Conservation (phyloP, 2,113 vertebrate genomes). For the Sphaerodactylus townsendi region DNA sequence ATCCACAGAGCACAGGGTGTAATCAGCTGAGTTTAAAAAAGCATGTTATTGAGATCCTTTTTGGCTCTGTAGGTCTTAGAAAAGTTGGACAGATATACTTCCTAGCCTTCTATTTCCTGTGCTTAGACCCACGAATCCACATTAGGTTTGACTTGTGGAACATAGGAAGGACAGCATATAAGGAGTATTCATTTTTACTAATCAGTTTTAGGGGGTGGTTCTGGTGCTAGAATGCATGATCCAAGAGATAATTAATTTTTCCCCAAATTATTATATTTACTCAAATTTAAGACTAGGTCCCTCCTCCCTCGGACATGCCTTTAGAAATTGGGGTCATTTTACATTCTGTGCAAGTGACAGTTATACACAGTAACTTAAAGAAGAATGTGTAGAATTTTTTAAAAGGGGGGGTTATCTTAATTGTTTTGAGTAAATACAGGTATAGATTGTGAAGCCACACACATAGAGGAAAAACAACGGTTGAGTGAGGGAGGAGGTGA, state of each 20-base stretch:
- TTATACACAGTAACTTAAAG: no score
- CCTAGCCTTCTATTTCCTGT: no score
- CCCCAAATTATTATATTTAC: no score
- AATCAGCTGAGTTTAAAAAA: not conserved
- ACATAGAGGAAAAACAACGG: no score
- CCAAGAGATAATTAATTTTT: accelerated
- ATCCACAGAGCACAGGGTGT: not conserved
- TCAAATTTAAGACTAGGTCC: no score
- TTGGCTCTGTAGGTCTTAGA: not conserved
- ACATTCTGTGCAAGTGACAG: no score
- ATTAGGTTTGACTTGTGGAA: not conserved
- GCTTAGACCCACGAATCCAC: not conserved
- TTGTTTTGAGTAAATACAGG: not conserved
- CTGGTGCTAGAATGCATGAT: accelerated
- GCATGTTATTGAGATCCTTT: not conserved
- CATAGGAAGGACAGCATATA: not conserved
- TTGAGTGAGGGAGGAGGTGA: no score
- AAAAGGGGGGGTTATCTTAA: no score
- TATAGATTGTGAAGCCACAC: not conserved
- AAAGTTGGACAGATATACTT: not conserved
- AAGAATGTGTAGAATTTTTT: no score
- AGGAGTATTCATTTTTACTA: not conserved
- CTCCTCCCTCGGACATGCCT: no score
- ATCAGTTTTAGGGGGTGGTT: not conserved
- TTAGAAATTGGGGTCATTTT: no score